Evolutionary conservation across 2,888 invertebrate genomes (phyloP).

Genomic region (Asteroscopus sphinx): DNA sequence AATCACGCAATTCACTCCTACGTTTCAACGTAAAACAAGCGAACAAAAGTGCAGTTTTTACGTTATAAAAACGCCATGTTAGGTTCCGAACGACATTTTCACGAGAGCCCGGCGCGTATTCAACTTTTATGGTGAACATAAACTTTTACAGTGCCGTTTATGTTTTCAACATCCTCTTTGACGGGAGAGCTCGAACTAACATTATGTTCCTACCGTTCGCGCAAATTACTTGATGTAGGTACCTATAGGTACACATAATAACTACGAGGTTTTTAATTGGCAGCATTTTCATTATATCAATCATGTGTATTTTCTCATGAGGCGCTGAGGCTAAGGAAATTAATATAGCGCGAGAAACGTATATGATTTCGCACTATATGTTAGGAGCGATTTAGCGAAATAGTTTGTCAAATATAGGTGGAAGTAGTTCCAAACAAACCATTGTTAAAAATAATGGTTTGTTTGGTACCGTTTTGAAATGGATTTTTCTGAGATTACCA

Average conservation of each 20-base stretch:
- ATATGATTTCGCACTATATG: constrained; percentile 46
- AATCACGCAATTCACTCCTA: constrained; percentile 17
- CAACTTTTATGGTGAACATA: constrained; percentile 56
- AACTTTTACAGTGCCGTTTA: constrained; percentile 49
- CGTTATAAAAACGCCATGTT: constrained; percentile 28
- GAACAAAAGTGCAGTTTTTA: constrained; percentile 27
- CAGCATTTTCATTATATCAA: constrained; percentile 36
- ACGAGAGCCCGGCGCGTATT: constrained; percentile 42
- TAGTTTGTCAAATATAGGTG: constrained; percentile 20
- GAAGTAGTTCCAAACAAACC: too few species aligned
- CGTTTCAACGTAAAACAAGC: constrained; percentile 18
- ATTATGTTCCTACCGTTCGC: constrained; percentile 9
- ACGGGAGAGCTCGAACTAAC: constrained; percentile 18
- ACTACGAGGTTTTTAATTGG: constrained; percentile 22
- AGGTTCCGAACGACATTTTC: constrained; percentile 39
- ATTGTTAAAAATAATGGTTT: too few species aligned
- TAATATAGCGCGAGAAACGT: constrained; percentile 17
- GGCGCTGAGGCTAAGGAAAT: constrained; percentile 14
- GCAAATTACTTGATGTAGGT: constrained; percentile 17
- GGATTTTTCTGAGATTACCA: too few species aligned
- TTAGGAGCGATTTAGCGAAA: constrained; percentile 19
- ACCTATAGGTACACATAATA: too few species aligned
- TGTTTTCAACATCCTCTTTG: constrained; percentile 37
- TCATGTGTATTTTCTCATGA: constrained; percentile 42
- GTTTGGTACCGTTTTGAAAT: constrained; percentile 20